A percentile compares a stretch with the other conserved stretches of the same genome.
Conservation (phyloP, 1,140 invertebrate species). For the Aphelenchoides besseyi region DNA sequence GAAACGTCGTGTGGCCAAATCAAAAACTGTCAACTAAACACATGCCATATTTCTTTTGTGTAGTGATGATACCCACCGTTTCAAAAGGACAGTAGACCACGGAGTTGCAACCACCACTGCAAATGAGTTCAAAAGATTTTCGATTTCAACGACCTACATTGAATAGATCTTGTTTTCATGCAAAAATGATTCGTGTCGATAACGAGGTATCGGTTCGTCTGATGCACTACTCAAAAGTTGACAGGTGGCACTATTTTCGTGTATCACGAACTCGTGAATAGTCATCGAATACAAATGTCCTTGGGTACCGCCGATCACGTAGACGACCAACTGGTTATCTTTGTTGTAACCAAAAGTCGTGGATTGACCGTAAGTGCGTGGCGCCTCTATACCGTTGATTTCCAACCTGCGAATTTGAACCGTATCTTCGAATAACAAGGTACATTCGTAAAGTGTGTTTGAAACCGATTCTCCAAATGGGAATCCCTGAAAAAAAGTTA, state of each 20-base stretch:
- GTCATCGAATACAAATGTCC: not conserved
- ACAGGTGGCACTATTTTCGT: not conserved
- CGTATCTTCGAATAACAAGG: not conserved
- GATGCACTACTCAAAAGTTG: not conserved
- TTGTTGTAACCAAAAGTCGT: not conserved
- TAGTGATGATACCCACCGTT: not conserved
- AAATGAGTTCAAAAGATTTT: no score
- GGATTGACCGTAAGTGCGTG: not conserved
- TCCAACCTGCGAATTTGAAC: not conserved
- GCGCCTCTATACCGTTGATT: not conserved
- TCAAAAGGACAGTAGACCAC: not conserved
- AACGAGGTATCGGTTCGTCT: not conserved
- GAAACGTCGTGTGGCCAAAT: not conserved
- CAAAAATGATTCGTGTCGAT: not conserved
- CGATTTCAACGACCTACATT: no score
- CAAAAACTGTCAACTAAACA: slow-evolving; percentile 3
- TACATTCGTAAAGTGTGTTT: not conserved
- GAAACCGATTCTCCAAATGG: slow-evolving; percentile 1
- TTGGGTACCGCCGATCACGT: slow-evolving; percentile 5
- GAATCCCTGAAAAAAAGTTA: no score
- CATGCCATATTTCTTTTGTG: no score
- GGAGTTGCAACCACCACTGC: slow-evolving; percentile 11
- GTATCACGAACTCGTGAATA: not conserved
- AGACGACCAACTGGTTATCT: not conserved
- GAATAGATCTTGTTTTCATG: not conserved